A percentile compares a stretch with the other conserved stretches of the same genome.
Conservation (phyloP, 2,797 vertebrate genomes). For the Pipistrellus nathusii region DNA sequence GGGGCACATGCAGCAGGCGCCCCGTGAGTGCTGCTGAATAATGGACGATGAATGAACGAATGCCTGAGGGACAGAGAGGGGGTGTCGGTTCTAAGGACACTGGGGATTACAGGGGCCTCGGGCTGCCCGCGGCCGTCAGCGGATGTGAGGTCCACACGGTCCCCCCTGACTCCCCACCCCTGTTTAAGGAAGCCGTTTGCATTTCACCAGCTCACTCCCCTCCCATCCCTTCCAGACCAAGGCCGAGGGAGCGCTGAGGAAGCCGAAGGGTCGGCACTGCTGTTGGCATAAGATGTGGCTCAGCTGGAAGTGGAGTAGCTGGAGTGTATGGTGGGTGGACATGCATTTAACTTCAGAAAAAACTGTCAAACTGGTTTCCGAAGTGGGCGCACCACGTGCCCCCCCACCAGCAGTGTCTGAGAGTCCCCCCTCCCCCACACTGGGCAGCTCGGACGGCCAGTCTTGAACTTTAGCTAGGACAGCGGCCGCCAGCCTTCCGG, state of each 20-base stretch:
- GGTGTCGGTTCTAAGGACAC: background rate
- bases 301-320: background rate
- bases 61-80: background rate
- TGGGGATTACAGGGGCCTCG: rapidly evolving
- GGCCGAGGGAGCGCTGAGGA: background rate
- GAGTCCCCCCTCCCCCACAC: background rate
- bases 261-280: background rate
- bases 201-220: background rate
- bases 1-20: rapidly evolving
- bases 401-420: too few species aligned
- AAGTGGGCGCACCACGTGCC: background rate
- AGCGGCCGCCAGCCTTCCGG: too few species aligned
- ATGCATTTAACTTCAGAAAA: constrained; percentile 22
- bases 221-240: background rate
- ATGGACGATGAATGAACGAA: rapidly evolving
- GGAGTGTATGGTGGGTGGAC: background rate
- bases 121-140: background rate
- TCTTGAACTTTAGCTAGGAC: too few species aligned
- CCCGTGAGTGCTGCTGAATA: background rate
- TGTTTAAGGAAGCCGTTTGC: background rate
- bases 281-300: background rate
- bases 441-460: rapidly evolving
- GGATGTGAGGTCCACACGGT: rapidly evolving
- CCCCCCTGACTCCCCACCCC: too few species aligned
- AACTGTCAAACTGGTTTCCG: background rate